Evolutionary conservation across 2,888 invertebrate genomes (phyloP).

Genomic region (Pyralis farinalis): DNA sequence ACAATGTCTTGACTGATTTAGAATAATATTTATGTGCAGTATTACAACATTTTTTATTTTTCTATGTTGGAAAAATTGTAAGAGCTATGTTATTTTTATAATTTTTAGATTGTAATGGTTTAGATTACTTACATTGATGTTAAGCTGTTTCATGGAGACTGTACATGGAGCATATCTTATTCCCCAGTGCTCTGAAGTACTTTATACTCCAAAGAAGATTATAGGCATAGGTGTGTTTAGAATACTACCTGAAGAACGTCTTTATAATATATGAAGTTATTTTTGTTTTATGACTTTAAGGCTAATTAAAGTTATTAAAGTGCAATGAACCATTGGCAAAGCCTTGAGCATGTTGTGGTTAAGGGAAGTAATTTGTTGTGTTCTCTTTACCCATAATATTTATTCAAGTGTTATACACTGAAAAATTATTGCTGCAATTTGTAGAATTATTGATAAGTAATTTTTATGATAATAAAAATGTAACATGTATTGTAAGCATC

Average conservation of each 20-base stretch:
- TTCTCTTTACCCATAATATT: constrained; percentile 55
- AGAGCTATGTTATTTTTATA: constrained; percentile 72
- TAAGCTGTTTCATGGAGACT: constrained; percentile 45
- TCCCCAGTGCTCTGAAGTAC: constrained; percentile 47
- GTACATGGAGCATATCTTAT: constrained; percentile 37
- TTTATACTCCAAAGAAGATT: constrained; percentile 53
- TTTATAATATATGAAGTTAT: constrained; percentile 27
- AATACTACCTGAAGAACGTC: constrained; percentile 45
- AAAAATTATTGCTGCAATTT: constrained; percentile 56
- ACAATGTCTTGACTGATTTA: constrained; percentile 74
- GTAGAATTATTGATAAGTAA: constrained; percentile 39
- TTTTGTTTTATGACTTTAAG: constrained; percentile 41
- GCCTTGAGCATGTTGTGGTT: constrained; percentile 65
- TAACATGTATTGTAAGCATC: constrained; percentile 22
- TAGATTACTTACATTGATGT: constrained; percentile 37
- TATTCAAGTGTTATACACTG: constrained; percentile 68
- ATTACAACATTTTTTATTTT: constrained; percentile 74
- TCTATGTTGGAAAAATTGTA: constrained; percentile 59
- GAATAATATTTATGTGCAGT: constrained; percentile 73
- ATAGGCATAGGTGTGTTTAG: constrained; percentile 34
- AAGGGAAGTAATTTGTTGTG: constrained; percentile 53
- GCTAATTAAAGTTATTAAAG: constrained; percentile 51
- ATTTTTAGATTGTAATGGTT: constrained; percentile 51
- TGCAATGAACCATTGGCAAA: constrained; percentile 74
- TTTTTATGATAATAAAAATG: constrained; percentile 26